A percentile compares a stretch with the other conserved stretches of the same genome.
These are phyloP conservation scores for Tympanoctomys barrerae DNA, from an alignment of 2,797 vertebrate species.

Conservation along the genomic window DNA sequence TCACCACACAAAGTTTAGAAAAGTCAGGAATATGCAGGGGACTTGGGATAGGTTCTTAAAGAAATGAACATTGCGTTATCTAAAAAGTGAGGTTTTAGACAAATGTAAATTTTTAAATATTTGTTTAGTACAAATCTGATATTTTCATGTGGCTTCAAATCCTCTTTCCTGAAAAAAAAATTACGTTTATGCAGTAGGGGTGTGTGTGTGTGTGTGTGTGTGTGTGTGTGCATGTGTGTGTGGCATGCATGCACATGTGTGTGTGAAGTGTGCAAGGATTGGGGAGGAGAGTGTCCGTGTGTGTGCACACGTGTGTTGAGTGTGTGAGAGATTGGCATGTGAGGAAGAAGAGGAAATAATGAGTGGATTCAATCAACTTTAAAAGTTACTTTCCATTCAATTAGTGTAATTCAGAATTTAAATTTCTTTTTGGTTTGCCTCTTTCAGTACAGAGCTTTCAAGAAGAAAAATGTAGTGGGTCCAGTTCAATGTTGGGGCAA, in stretches of 20 bases:
- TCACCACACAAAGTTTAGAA: neutral
- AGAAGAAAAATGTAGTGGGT: neutral
- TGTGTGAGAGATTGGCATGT: neutral
- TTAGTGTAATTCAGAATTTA: conserved; percentile 34
- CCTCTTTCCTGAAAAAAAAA: neutral
- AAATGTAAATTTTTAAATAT: neutral
- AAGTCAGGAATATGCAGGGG: too few relatives aligned
- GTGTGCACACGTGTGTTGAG: neutral
- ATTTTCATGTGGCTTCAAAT: neutral
- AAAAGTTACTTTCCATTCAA: conserved; percentile 45
- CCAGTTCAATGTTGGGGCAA: neutral
- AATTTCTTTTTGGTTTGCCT: conserved; percentile 42
- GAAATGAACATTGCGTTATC: neutral
- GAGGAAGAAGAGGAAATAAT: conserved; percentile 41
- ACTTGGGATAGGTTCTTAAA: neutral
- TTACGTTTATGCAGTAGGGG: neutral
- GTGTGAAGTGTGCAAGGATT: neutral
- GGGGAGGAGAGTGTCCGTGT: too few relatives aligned
- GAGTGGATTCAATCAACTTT: conserved; percentile 60
- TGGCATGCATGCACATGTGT: neutral
- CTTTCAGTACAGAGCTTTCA: neutral
- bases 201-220: too few relatives aligned
- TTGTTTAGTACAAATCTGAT: neutral
- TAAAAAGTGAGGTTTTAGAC: neutral
- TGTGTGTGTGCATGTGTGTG: neutral